Conservation (phyloP, 2,888 invertebrate species). For the Diarsia rubi region DNA sequence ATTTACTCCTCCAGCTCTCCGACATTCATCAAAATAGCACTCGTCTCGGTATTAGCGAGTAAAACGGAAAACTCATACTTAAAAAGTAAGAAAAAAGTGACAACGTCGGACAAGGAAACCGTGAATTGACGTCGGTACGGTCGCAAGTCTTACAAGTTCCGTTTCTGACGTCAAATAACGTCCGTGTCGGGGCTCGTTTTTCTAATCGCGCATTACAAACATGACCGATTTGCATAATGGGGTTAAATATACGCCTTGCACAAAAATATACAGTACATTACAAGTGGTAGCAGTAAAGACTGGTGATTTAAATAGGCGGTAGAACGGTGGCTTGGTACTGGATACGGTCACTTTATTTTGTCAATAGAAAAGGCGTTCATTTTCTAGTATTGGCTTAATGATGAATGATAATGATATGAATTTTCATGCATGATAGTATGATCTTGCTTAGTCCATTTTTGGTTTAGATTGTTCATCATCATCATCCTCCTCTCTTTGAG, state of each 20-base stretch:
- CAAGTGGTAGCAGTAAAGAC: constrained; percentile 36
- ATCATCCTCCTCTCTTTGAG: too few relatives aligned
- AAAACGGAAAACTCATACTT: constrained; percentile 38
- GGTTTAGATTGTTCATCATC: too few relatives aligned
- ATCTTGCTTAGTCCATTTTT: neutral
- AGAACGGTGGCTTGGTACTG: constrained; percentile 1
- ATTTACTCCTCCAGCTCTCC: constrained; percentile 43
- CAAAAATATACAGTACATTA: constrained; percentile 59
- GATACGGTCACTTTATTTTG: constrained; percentile 11
- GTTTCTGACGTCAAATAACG: constrained; percentile 70
- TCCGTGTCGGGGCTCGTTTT: constrained; percentile 62
- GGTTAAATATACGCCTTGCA: constrained; percentile 49
- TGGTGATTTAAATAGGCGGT: constrained; percentile 33
- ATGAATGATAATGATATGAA: too few relatives aligned
- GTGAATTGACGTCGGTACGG: constrained; percentile 66
- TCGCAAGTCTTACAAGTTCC: constrained; percentile 52
- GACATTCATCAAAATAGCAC: constrained; percentile 58
- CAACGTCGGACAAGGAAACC: constrained; percentile 53
- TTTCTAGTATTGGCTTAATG: neutral
- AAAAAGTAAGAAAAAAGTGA: constrained; percentile 51
- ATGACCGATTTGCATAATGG: constrained; percentile 59
- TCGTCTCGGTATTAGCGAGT: constrained; percentile 26
- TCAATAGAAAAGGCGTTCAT: neutral
- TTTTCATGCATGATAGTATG: neutral
- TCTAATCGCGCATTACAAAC: constrained; percentile 61